Conservation (phyloP, 2,888 invertebrate species). For the Drosophila putrida region DNA sequence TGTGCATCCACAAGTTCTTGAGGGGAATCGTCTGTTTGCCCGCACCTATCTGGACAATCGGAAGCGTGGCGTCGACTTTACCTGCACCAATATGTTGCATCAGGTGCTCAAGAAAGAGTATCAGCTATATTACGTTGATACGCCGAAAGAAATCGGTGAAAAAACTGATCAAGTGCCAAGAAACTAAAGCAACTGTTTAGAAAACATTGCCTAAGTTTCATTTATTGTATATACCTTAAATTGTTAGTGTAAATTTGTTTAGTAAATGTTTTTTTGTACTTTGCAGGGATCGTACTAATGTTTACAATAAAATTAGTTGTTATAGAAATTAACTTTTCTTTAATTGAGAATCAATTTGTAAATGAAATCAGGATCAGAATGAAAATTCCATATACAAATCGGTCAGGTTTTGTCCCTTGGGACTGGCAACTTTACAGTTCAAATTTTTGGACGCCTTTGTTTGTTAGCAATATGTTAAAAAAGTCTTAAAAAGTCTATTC, state of each 20-base stretch:
- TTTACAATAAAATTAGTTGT: no score
- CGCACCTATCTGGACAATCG: conserved; percentile 89
- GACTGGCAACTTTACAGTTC: no score
- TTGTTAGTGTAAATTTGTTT: conserved; percentile 19
- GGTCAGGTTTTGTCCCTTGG: no score
- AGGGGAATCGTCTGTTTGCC: conserved; percentile 90
- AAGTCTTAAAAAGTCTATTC: no score
- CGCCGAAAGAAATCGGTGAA: background rate
- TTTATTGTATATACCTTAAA: conserved; percentile 38
- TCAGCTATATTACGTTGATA: conserved; percentile 81
- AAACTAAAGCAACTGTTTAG: conserved; percentile 11
- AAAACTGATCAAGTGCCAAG: conserved; percentile 20
- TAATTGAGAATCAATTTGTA: no score
- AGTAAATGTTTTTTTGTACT: conserved; percentile 11
- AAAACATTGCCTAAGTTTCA: conserved; percentile 11
- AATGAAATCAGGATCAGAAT: no score
- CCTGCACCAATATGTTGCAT: conserved; percentile 86
- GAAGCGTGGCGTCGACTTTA: conserved; percentile 88
- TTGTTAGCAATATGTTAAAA: no score
- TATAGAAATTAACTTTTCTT: no score
- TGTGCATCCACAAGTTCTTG: conserved; percentile 90
- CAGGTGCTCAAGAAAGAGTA: conserved; percentile 82
- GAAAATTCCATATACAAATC: no score
- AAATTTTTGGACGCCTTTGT: no score
- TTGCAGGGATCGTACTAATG: no score